Evolutionary conservation across 1,140 invertebrate species (phyloP).

Genomic region (Tigriopus japonicus): DNA sequence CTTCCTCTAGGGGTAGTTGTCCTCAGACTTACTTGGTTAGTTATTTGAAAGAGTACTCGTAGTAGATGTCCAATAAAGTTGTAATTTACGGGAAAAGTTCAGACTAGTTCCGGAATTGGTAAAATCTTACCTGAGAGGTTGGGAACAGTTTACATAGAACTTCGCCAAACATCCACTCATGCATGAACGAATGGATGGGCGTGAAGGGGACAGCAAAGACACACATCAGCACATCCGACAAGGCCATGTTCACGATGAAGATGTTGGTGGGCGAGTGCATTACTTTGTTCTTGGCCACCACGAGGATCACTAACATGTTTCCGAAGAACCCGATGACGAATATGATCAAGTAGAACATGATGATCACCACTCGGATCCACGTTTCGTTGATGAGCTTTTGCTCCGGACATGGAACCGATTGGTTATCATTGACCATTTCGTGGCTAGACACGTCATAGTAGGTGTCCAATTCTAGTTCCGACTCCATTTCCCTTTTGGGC

Average conservation of each 20-base stretch:
- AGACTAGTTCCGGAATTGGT: too few relatives aligned
- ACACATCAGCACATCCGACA: constrained; percentile 84
- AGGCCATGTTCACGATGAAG: constrained; percentile 86
- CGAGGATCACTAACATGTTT: constrained; percentile 78
- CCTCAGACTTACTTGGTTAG: too few relatives aligned
- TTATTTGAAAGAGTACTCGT: too few relatives aligned
- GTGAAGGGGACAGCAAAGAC: constrained; percentile 85
- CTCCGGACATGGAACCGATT: neutral
- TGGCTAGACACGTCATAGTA: too few relatives aligned
- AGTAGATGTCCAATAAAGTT: too few relatives aligned
- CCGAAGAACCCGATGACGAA: constrained; percentile 76
- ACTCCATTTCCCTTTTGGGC: too few relatives aligned
- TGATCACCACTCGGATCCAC: constrained; percentile 41
- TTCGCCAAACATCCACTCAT: constrained; percentile 70
- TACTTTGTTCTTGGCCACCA: constrained; percentile 66
- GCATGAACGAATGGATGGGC: constrained; percentile 71
- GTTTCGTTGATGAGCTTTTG: neutral
- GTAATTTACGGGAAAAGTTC: too few relatives aligned
- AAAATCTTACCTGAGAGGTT: constrained; percentile 34
- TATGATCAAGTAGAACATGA: constrained; percentile 58
- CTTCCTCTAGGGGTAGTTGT: too few relatives aligned
- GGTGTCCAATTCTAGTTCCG: too few relatives aligned
- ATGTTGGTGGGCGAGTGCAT: constrained; percentile 98
- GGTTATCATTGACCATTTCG: too few relatives aligned
- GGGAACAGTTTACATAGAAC: constrained; percentile 77